A percentile compares a stretch with the other conserved stretches of the same genome.
Evolutionary conservation across 2,888 invertebrate species (phyloP).

Genomic region (Chalcis sispes): DNA sequence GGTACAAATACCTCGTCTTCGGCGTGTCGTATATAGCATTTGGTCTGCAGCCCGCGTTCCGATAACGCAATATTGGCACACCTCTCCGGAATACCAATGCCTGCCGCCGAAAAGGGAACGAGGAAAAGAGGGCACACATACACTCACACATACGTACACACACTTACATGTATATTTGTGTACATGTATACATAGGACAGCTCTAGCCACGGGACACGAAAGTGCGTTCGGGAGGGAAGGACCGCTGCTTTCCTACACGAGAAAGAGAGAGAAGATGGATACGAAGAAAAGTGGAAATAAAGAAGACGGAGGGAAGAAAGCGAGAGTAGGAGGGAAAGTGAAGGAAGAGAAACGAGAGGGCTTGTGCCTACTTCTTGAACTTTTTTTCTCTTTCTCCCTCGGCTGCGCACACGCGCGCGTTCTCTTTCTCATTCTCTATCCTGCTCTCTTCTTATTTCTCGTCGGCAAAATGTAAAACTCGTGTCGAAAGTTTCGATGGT

Average conservation of each 20-base stretch:
- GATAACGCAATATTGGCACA: slow-evolving; percentile 75
- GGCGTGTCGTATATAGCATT: slow-evolving; percentile 6
- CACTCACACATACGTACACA: too few relatives aligned
- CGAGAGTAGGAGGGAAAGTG: slow-evolving; percentile 27
- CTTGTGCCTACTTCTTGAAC: not conserved
- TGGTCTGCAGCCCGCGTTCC: slow-evolving; percentile 72
- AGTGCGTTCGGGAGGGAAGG: slow-evolving; percentile 12
- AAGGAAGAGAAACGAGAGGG: not conserved
- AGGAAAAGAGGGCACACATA: too few relatives aligned
- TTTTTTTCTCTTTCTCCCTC: not conserved
- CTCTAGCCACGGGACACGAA: slow-evolving; percentile 12
- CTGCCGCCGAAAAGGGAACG: not conserved
- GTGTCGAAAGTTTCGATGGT: slow-evolving; percentile 70
- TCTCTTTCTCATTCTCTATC: slow-evolving; percentile 43
- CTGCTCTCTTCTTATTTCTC: slow-evolving; percentile 39
- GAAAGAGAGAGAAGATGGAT: too few relatives aligned
- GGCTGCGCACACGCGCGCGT: slow-evolving; percentile 27
- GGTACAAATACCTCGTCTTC: too few relatives aligned
- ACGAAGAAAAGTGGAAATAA: not conserved
- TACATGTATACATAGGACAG: too few relatives aligned
- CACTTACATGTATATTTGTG: too few relatives aligned
- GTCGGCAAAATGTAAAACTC: slow-evolving; percentile 70
- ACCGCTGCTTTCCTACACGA: too few relatives aligned
- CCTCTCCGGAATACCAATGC: slow-evolving; percentile 72
- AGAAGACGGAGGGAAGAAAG: slow-evolving; percentile 25